Evolutionary conservation across 2,797 vertebrate species (phyloP).

Genomic region (Crocidura indochinensis): DNA sequence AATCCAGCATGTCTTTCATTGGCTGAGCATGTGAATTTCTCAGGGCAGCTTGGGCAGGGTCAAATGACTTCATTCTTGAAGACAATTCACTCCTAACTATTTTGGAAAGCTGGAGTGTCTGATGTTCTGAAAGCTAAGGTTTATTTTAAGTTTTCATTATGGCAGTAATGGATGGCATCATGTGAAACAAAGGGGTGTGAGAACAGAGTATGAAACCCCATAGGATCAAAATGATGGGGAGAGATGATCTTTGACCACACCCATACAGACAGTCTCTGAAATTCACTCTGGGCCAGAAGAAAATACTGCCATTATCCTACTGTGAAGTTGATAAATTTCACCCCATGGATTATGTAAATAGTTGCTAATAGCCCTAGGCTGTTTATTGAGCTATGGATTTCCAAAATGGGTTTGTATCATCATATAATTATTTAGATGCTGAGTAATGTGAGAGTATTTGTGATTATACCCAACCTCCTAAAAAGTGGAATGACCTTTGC

Average conservation of each 20-base stretch:
- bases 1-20: slow-evolving; percentile 15
- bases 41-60: background rate
- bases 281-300: background rate
- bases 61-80: slow-evolving; percentile 46
- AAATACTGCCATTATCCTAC: background rate
- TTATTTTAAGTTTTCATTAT: background rate
- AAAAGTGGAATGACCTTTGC: background rate
- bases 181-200: background rate
- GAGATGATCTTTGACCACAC: background rate
- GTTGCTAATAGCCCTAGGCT: background rate
- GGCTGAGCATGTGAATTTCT: slow-evolving; percentile 16
- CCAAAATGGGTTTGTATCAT: background rate
- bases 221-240: background rate
- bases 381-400: background rate
- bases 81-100: slow-evolving; percentile 6
- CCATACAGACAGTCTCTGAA: background rate
- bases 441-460: background rate
- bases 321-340: slow-evolving; percentile 24
- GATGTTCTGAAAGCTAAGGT: slow-evolving; percentile 42
- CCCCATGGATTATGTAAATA: background rate
- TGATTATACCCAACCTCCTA: background rate
- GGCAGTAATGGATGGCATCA: background rate
- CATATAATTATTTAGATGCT: background rate
- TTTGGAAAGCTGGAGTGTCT: slow-evolving; percentile 49
- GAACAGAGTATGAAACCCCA: background rate